phyloP scores from a whole-genome alignment of 1,140 invertebrate species.

The Drosophila ironensis region DNA sequence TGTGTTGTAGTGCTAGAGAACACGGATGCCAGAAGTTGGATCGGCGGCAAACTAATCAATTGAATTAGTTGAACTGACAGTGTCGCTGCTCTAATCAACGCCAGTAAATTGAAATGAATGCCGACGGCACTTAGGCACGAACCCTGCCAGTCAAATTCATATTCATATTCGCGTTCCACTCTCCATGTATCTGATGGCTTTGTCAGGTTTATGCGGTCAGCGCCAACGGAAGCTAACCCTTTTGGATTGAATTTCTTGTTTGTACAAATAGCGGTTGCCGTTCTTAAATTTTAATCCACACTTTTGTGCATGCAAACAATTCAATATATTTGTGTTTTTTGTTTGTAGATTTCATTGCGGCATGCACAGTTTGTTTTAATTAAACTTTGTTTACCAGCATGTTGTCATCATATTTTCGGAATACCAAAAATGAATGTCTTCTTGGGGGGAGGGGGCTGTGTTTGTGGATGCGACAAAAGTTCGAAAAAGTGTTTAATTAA shows the following conservation, averaged over 20 bases:
- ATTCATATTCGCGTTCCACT: constrained; percentile 2
- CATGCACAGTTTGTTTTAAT: not conserved
- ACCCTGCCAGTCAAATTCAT: constrained; percentile 1
- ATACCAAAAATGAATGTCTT: not conserved
- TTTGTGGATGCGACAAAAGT: constrained; percentile 4
- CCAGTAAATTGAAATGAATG: constrained; percentile 36
- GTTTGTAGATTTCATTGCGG: not conserved
- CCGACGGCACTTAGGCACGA: constrained; percentile 29
- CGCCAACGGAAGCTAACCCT: too few relatives aligned
- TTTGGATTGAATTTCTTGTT: too few relatives aligned
- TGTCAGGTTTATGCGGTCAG: constrained; percentile 18
- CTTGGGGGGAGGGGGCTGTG: not conserved
- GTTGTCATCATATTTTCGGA: constrained; percentile 18
- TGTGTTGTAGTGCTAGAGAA: too few relatives aligned
- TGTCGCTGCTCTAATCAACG: constrained; percentile 50
- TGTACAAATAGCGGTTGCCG: too few relatives aligned
- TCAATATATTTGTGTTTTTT: too few relatives aligned
- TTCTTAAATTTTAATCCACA: too few relatives aligned
- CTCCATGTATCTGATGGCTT: not conserved
- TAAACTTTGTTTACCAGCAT: constrained; percentile 7
- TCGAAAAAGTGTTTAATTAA: constrained; percentile 46
- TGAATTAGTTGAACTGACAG: constrained; percentile 51
- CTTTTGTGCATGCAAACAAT: too few relatives aligned
- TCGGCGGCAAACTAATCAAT: constrained; percentile 62
- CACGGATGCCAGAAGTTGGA: constrained; percentile 4